phyloP scores from a whole-genome alignment of 2,797 vertebrate species.

The Notoglanidium macrostoma region DNA sequence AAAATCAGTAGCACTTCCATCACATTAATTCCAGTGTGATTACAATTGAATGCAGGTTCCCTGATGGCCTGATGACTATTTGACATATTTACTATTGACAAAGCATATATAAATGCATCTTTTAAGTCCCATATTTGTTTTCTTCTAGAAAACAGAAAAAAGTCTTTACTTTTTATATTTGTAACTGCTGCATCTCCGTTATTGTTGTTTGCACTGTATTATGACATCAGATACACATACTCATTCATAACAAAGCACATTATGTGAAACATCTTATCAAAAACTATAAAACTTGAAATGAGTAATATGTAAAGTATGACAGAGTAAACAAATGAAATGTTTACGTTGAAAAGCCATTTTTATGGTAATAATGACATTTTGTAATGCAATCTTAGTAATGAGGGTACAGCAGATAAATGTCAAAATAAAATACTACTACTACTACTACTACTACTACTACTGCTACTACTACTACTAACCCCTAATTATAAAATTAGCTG shows the following conservation, averaged over 20 bases:
- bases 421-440: too few species aligned
- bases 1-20: too few species aligned
- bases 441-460: too few species aligned
- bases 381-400: neutral
- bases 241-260: conserved; percentile 9
- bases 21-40: neutral
- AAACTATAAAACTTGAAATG: neutral
- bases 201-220: neutral
- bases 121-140: neutral
- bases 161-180: conserved; percentile 34
- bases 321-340: neutral
- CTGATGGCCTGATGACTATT: neutral
- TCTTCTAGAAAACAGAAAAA: conserved; percentile 53
- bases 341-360: neutral
- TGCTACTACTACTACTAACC: too few species aligned
- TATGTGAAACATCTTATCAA: neutral
- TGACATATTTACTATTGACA: too few species aligned
- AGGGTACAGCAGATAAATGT: neutral
- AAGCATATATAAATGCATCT: too few species aligned
- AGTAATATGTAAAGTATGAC: neutral
- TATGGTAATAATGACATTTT: neutral
- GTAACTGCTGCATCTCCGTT: conserved; percentile 19
- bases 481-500: neutral
- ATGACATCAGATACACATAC: conserved; percentile 11
- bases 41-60: neutral